Percentiles rank a stretch among this genome's conserved stretches.
phyloP scores from a whole-genome alignment of 1,140 invertebrate genomes.

The Asbolus verrucosus region DNA sequence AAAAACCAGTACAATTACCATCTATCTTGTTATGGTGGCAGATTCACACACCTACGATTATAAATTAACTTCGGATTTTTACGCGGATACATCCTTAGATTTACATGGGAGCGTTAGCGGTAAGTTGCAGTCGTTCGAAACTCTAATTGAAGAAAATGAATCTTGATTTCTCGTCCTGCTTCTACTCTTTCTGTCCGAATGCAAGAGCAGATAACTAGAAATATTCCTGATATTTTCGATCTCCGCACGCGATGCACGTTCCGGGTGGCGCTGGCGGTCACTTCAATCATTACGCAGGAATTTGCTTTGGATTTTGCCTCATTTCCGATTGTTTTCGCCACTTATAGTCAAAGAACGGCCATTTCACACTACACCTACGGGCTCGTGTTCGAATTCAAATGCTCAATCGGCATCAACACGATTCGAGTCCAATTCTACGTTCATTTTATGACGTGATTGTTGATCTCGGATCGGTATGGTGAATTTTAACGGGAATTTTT shows the following conservation, averaged over 20 bases:
- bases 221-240: no score
- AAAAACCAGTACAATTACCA: slow-evolving; percentile 39
- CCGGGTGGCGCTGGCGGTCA: slow-evolving; percentile 31
- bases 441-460: no score
- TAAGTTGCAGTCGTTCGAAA: slow-evolving; percentile 29
- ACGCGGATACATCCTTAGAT: slow-evolving; percentile 12
- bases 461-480: no score
- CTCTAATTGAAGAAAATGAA: slow-evolving; percentile 43
- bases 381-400: no score
- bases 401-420: no score
- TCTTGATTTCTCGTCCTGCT: slow-evolving; percentile 22
- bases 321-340: slow-evolving; percentile 36
- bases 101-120: slow-evolving; percentile 44
- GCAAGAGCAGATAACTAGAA: no score
- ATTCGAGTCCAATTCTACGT: no score
- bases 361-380: neutral
- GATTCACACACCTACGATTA: slow-evolving; percentile 45
- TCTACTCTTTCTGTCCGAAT: no score
- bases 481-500: no score
- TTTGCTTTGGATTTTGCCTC: slow-evolving; percentile 16
- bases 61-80: slow-evolving; percentile 26
- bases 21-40: slow-evolving; percentile 42
- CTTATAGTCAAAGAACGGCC: slow-evolving; percentile 4
- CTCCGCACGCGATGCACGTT: slow-evolving; percentile 20
- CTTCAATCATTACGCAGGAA: slow-evolving; percentile 14